A percentile compares a stretch with the other conserved stretches of the same genome.
phyloP scores from a whole-genome alignment of 2,888 invertebrate species.

The Tholera decimalis region DNA sequence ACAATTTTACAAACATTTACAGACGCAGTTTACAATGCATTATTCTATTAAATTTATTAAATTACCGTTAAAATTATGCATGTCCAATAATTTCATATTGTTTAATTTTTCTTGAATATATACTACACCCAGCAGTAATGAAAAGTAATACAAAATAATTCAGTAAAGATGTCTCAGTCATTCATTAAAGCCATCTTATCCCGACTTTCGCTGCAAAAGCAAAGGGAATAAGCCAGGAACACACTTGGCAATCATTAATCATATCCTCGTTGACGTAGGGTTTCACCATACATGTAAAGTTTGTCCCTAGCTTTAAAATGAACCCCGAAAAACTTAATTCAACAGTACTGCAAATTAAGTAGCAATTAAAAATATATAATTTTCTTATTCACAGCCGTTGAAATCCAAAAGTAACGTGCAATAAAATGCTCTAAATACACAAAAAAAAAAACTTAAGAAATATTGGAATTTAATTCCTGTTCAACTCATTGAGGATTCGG shows the following conservation, averaged over 20 bases:
- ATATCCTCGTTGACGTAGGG: not conserved
- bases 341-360: conserved; percentile 40
- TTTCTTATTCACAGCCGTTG: conserved; percentile 60
- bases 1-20: conserved; percentile 23
- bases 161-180: conserved; percentile 31
- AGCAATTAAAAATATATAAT: conserved; percentile 44
- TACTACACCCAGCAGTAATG: not conserved
- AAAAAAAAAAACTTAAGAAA: conserved; percentile 44
- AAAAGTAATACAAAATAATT: conserved; percentile 26
- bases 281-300: not conserved
- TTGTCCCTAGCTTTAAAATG: conserved; percentile 3
- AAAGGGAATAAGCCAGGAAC: not conserved
- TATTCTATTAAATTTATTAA: not conserved
- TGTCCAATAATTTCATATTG: conserved; percentile 12
- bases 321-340: conserved; percentile 16
- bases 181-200: not conserved
- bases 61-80: conserved; percentile 1
- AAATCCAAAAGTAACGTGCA: conserved; percentile 55
- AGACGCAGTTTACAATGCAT: conserved; percentile 15
- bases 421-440: conserved; percentile 60
- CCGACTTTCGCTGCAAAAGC: conserved; percentile 18
- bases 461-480: conserved; percentile 83
- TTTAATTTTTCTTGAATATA: conserved; percentile 2
- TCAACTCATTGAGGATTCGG: conserved; percentile 93
- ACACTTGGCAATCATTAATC: not conserved